Evolutionary conservation across 2,113 vertebrate species (phyloP).

Genomic region (Hemiscyllium ocellatum): DNA sequence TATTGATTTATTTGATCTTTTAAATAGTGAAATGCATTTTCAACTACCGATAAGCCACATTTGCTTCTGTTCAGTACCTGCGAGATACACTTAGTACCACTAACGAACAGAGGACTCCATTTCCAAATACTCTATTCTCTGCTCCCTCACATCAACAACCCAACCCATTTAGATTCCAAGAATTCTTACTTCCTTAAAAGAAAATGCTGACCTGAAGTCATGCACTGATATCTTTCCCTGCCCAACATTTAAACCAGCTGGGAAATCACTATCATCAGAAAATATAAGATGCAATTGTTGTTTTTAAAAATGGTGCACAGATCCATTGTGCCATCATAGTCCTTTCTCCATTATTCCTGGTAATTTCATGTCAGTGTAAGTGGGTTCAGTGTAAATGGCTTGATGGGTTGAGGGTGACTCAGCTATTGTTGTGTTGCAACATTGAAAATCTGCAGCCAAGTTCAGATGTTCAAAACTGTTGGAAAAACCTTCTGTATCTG

Average conservation of each 20-base stretch:
- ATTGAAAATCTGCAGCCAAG: too few species aligned
- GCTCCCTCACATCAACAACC: background rate
- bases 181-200: background rate
- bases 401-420: too few species aligned
- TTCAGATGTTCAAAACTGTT: too few species aligned
- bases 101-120: background rate
- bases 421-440: too few species aligned
- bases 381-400: background rate
- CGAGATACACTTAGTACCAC: background rate
- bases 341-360: background rate
- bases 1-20: background rate
- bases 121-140: background rate
- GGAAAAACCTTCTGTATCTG: too few species aligned
- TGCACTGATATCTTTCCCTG: background rate
- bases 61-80: background rate
- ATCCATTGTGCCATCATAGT: background rate
- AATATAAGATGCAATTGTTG: background rate
- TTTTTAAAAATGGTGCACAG: background rate
- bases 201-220: background rate
- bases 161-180: background rate
- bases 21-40: too few species aligned
- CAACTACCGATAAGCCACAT: background rate
- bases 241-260: too few species aligned
- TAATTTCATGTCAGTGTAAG: background rate
- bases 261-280: background rate